Percentiles rank a stretch among this genome's conserved stretches.
These are phyloP conservation scores for Polyommatus icarus DNA, from an alignment of 2,888 invertebrate species.

Conservation along the genomic window DNA sequence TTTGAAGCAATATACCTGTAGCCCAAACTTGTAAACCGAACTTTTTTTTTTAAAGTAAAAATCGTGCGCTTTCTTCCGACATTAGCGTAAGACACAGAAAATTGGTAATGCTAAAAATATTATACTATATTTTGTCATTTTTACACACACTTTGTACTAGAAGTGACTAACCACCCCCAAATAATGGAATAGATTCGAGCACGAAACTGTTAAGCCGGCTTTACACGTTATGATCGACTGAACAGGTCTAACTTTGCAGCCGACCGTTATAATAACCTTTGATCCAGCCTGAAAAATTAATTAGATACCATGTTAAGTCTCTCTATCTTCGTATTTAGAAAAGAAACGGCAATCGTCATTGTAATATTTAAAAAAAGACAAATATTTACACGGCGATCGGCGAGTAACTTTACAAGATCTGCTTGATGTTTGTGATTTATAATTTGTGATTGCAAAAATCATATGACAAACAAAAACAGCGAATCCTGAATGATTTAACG, in stretches of 20 bases:
- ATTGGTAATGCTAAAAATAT: not conserved
- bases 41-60: not conserved
- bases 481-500: too few relatives aligned
- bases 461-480: too few relatives aligned
- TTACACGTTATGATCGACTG: not conserved
- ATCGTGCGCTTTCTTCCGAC: not conserved
- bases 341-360: too few relatives aligned
- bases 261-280: not conserved
- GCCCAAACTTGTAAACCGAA: not conserved
- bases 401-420: too few relatives aligned
- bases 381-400: too few relatives aligned
- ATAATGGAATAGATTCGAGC: slow-evolving; percentile 9
- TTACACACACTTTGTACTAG: slow-evolving; percentile 7
- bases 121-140: slow-evolving; percentile 4
- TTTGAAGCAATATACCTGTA: not conserved
- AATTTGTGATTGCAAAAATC: too few relatives aligned
- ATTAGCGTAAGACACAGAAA: not conserved
- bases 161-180: not conserved
- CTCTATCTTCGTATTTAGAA: too few relatives aligned
- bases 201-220: not conserved
- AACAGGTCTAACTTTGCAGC: not conserved
- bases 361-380: too few relatives aligned
- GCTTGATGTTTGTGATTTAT: too few relatives aligned
- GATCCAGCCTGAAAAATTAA: too few relatives aligned
- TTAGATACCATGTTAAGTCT: too few relatives aligned